Base-by-base conservation (phyloP, 2,797 vertebrate species). In the Falco cherrug region DNA sequence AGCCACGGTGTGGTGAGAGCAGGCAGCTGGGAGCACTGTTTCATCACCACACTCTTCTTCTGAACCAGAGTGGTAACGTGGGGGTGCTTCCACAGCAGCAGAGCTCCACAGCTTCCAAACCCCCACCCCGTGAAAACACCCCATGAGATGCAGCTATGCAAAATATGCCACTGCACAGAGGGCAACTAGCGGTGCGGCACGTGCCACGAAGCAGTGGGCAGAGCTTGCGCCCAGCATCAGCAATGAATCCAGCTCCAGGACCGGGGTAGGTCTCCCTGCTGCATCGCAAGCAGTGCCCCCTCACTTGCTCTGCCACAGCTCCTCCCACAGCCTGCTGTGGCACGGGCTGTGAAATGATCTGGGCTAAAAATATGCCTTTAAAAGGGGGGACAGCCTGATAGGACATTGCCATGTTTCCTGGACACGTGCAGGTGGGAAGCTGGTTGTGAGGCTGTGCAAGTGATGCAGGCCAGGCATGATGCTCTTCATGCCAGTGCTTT, bases 191-290 rank as follows among this genome's bases (percentile, higher is more conserved):
- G 31, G 59, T 2, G 4, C n/a, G 7, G 26, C 0, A 6, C 0
- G 0, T 48, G 59, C 73, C 28, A 0, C 0, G 1, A 28, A 63
- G 35, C 54, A n/a, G 45, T 0, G 0, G 35, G n/a, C 84, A 90
- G 28, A 88, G 63, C n/a, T 67, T 57, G 28, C 31, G n/a, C 41
- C 21, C 24, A 33, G 22, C 56, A 73, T 59, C 60, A 56, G 73
- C 51, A 43, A 17, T 3, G 47, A 90, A 39, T 22, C 15, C 56
- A 41, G 45, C 65, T 14, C 69, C 57, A 35, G 37, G 54, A 22
- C 16, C 89, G 48, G 81, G 64, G 63, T 20, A 13, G 7, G 18
- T 24, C 41, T 59, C 22, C 13, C 39, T 31, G 16, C 25, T 39
- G 67, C 29, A 35, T n/a, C 1, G 12, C 89, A 71, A 33, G 26